Conservation (phyloP, 2,888 invertebrate genomes). For the Rhopalosiphum nymphaeae region DNA sequence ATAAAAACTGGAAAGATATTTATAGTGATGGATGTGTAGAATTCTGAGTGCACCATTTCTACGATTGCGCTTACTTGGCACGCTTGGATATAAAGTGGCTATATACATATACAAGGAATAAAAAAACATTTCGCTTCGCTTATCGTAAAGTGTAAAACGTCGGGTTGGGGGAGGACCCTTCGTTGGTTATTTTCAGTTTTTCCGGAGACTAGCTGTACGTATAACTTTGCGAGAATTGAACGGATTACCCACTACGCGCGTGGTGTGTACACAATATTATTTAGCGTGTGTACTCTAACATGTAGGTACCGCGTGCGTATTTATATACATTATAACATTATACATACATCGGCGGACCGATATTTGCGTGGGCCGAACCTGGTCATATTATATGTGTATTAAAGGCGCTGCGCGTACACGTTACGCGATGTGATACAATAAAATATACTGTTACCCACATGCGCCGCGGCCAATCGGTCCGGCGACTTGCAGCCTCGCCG, state of each 20-base stretch:
- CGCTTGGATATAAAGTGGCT: no score
- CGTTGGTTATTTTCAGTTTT: no score
- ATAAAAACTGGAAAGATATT: not conserved
- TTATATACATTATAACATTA: not conserved
- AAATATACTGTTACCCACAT: not conserved
- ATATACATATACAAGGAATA: not conserved
- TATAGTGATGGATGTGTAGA: not conserved
- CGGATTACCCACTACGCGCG: not conserved
- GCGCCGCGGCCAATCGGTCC: not conserved
- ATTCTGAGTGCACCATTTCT: not conserved
- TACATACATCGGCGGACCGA: not conserved
- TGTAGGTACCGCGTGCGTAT: not conserved
- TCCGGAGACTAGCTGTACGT: no score
- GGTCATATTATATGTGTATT: not conserved
- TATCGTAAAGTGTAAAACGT: not conserved
- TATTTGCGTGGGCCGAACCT: conserved; percentile 22
- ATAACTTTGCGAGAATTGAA: no score
- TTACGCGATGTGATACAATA: not conserved
- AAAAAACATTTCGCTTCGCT: not conserved
- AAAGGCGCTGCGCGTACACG: not conserved
- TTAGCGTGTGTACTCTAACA: not conserved
- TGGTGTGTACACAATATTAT: not conserved
- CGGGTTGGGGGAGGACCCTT: not conserved
- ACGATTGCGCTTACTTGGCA: not conserved
- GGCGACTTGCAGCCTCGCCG: not conserved